Base-by-base conservation (phyloP, 2,797 vertebrate species). In the Argentina silus region DNA sequence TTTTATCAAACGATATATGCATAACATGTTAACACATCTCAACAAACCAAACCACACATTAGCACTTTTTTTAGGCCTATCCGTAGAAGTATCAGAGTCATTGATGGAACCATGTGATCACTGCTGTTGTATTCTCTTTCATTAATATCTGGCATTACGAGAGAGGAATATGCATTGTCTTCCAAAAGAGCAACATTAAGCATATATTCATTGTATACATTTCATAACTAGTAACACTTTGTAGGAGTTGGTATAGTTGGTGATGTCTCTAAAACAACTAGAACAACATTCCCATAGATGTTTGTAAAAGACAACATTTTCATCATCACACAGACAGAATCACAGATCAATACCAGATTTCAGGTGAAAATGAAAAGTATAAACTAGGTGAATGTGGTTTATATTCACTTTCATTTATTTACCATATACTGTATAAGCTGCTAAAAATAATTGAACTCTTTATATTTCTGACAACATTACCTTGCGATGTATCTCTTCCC, bases 401-500 rank as follows among this genome's bases (percentile, higher is more conserved):
- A 43, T 5, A 12, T 6, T 61, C 3, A 61, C 36, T 4, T 62
- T 8, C 60, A 62, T 12, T 6, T 44, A 7, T 63, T 63, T 12
- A 48, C 6, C 7, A 8, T 48, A 48, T 48, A 56, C 45, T 11
- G 14, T 50, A 48, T 7, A 23, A 23, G 17, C n/a, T 15, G 1
- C 2, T 50, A 48, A 17, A 43, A 63, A 27, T 17, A 48, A 65
- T 65, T 21, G 0, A 48, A 21, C 17, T 43, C 17, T 62, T 42
- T 62, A 62, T 57, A 8, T 57, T 67, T 8, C 45, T 67, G 44
- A 73, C 44, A 66, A 93, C 93, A 90, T 96, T 99, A 99, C 98
- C 98, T 99, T 91, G 97, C 96, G 69, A 99, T 99, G 85, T 98
- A 97, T 89, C 98, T 90, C 74, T 99, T 99, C 17, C 98, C 98